A percentile compares a stretch with the other conserved stretches of the same genome.
phyloP scores from a whole-genome alignment of 2,888 invertebrate species.

The Tubulanus polymorphus region DNA sequence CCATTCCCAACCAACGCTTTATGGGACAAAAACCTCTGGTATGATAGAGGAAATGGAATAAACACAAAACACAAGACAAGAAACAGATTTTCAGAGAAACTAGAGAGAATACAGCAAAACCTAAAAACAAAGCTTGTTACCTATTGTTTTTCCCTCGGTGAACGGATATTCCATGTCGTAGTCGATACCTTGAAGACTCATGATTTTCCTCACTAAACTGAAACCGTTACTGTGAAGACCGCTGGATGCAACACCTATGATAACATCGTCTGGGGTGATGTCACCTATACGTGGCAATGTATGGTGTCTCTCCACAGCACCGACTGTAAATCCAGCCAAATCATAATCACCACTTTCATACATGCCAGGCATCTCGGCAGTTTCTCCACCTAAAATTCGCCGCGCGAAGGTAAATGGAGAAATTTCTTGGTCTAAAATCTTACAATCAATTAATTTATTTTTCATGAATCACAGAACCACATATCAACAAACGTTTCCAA shows the following conservation, averaged over 20 bases:
- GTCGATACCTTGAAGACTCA: constrained; percentile 64
- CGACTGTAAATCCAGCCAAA: constrained; percentile 92
- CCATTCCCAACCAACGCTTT: too few species aligned
- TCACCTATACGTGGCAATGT: constrained; percentile 68
- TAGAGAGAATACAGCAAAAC: too few species aligned
- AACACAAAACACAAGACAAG: too few species aligned
- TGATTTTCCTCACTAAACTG: constrained; percentile 77
- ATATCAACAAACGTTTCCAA: too few species aligned
- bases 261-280: constrained; percentile 69
- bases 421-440: too few species aligned
- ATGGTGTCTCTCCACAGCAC: constrained; percentile 75
- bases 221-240: constrained; percentile 95
- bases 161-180: constrained; percentile 70
- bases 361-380: constrained; percentile 89
- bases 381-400: constrained; percentile 81
- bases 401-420: too few species aligned
- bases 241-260: constrained; percentile 82
- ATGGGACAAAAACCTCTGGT: too few species aligned
- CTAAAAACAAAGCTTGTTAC: too few species aligned
- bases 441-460: too few species aligned
- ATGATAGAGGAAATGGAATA: too few species aligned
- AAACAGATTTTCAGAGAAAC: too few species aligned
- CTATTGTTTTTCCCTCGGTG: constrained; percentile 65
- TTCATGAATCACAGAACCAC: too few species aligned
- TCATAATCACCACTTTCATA: constrained; percentile 87